Evolutionary conservation across 2,797 vertebrate genomes (phyloP).

Genomic region (Periophthalmus magnuspinnatus): DNA sequence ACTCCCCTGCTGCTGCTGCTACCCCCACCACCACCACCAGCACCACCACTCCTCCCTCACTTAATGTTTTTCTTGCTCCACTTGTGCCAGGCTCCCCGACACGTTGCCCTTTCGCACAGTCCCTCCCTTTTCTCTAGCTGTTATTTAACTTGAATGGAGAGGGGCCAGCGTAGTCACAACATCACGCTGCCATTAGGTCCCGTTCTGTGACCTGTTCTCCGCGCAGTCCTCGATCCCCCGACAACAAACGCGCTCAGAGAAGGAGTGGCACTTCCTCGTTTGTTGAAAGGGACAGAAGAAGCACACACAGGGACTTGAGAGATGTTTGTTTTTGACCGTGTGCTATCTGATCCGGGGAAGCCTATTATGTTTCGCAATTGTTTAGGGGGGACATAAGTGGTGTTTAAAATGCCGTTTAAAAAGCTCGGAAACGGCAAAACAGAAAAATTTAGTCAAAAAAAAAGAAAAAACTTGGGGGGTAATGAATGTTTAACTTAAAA

Average conservation of each 20-base stretch:
- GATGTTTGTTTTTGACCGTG: constrained; percentile 54
- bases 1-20: constrained; percentile 31
- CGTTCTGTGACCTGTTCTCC: constrained; percentile 84
- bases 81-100: constrained; percentile 69
- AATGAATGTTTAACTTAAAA: constrained; percentile 1
- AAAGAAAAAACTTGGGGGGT: neutral
- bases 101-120: constrained; percentile 19
- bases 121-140: constrained; percentile 38
- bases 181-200: constrained; percentile 82
- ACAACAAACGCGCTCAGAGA: constrained; percentile 10
- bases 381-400: too few species aligned
- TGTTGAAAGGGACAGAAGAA: constrained; percentile 53
- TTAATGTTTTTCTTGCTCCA: constrained; percentile 73
- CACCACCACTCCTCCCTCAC: constrained; percentile 48
- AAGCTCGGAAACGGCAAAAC: too few species aligned
- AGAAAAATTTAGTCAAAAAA: too few species aligned
- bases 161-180: constrained; percentile 89
- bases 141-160: constrained; percentile 87
- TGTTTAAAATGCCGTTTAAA: too few species aligned
- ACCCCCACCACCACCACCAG: constrained; percentile 45
- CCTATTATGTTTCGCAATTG: neutral
- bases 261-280: constrained; percentile 69
- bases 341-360: neutral
- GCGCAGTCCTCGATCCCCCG: constrained; percentile 68
- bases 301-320: constrained; percentile 26